Evolutionary conservation across 1,140 invertebrate genomes (phyloP).

Genomic region (Aphaenogaster floridana): DNA sequence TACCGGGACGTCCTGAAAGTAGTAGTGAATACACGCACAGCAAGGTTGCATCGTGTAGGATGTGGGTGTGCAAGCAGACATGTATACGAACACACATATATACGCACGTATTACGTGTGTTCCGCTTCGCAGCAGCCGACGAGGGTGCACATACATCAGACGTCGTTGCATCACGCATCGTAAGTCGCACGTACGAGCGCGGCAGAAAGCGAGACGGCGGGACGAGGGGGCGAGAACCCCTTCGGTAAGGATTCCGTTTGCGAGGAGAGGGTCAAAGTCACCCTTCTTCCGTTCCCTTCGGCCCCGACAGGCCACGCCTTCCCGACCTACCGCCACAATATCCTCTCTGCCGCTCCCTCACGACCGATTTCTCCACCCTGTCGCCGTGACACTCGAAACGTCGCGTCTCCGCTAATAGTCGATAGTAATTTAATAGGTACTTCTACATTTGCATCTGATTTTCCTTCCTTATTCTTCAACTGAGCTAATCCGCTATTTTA

Average conservation of each 20-base stretch:
- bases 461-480: neutral
- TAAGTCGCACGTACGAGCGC: conserved; percentile 77
- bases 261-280: conserved; percentile 69
- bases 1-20: conserved; percentile 64
- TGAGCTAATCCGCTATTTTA: conserved; percentile 13
- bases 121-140: conserved; percentile 54
- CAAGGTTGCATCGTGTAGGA: conserved; percentile 48
- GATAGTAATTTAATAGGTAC: conserved; percentile 78
- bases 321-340: conserved; percentile 71
- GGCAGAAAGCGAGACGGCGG: conserved; percentile 65
- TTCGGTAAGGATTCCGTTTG: conserved; percentile 70
- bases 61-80: neutral
- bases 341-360: conserved; percentile 48
- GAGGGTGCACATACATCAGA: conserved; percentile 73
- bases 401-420: conserved; percentile 62
- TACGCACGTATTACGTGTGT: conserved; percentile 43
- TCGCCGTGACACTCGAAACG: conserved; percentile 54
- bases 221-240: conserved; percentile 46
- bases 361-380: conserved; percentile 49
- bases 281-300: conserved; percentile 73
- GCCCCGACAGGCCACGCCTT: conserved; percentile 76
- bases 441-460: conserved; percentile 41
- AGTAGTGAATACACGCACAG: conserved; percentile 59
- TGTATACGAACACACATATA: neutral
- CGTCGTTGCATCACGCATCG: conserved; percentile 77